Percentiles rank a stretch among this genome's conserved stretches.
These are phyloP conservation scores for Spodoptera exigua DNA, from an alignment of 2,888 invertebrate species.

Conservation along the genomic window DNA sequence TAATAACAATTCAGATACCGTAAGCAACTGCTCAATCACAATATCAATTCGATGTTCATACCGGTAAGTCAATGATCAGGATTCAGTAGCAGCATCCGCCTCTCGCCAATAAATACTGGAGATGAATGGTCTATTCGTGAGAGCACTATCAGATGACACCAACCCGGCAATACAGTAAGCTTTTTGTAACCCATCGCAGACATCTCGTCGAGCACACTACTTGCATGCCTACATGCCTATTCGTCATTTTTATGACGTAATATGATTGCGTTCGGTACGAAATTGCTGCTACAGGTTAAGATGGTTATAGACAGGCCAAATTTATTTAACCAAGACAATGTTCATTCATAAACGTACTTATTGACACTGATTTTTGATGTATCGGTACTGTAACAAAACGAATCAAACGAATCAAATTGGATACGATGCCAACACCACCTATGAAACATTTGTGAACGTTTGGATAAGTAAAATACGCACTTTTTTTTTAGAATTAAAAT, in stretches of 20 bases:
- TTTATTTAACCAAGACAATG: background rate
- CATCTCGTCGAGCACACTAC: constrained; percentile 72
- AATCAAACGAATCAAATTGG: too few relatives aligned
- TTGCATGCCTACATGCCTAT: constrained; percentile 78
- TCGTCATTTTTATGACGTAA: constrained; percentile 86
- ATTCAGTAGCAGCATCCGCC: constrained; percentile 77
- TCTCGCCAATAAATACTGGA: constrained; percentile 75
- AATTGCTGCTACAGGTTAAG: constrained; percentile 49
- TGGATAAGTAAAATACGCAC: too few relatives aligned
- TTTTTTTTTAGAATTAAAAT: too few relatives aligned
- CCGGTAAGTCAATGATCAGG: constrained; percentile 55
- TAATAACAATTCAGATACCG: constrained; percentile 34
- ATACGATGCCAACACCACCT: too few relatives aligned
- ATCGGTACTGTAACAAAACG: too few relatives aligned
- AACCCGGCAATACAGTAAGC: constrained; percentile 53
- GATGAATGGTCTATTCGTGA: constrained; percentile 83
- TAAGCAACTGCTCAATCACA: constrained; percentile 51
- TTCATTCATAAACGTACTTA: too few relatives aligned
- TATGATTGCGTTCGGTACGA: constrained; percentile 74
- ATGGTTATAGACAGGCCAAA: constrained; percentile 54
- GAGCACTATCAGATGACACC: constrained; percentile 78
- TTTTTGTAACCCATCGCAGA: constrained; percentile 65
- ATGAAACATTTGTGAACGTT: too few relatives aligned
- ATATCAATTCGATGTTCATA: constrained; percentile 46
- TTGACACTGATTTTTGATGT: too few relatives aligned